Base-by-base conservation (phyloP, 2,797 vertebrate species). In the Chrosomus eos region DNA sequence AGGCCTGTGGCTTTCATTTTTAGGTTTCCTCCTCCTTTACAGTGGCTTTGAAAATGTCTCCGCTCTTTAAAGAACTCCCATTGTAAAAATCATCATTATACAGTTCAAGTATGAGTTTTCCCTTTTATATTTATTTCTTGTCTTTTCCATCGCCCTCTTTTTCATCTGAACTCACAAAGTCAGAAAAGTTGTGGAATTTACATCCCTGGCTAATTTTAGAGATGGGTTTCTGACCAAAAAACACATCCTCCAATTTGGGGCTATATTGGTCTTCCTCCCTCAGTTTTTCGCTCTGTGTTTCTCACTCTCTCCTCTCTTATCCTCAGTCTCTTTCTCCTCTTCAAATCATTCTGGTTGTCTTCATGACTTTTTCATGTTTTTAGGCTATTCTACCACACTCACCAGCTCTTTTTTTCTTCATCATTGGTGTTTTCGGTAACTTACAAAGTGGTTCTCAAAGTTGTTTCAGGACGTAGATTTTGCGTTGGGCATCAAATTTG, bases 151-250 rank as follows among this genome's bases (percentile, higher is more conserved):
- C 86, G 66, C 88, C 81, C 88, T 89, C 82, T 83, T 91, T 91
- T 91, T 93, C 91, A 92, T 90, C 89, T 87, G 88, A 84, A 45
- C 90, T 88, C 88, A 82, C 81, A 91, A 91, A 93, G 88, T 84
- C 88, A 88, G 91, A 89, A 93, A 88, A 84, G 45, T 91, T 90
- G 87, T 92, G 95, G 94, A 95, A 96, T 95, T 95, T 95, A 94
- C 94, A 94, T 95, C 91, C 93, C 83, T 64, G 26, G 89, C 93
- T 96, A 94, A 95, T 93, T 95, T 96, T 96, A 95, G 94, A 93
- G 80, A 93, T 86, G 93, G 93, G 93, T 95, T 96, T 93, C 93
- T 95, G 92, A 95, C 95, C 95, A 94, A 94, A 95, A 95, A 94
- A 95, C 94, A 95, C 94, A 95, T 94, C 93, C 95, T 95, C 92